phyloP scores from a whole-genome alignment of 2,797 vertebrate species.

The Merluccius polli region DNA sequence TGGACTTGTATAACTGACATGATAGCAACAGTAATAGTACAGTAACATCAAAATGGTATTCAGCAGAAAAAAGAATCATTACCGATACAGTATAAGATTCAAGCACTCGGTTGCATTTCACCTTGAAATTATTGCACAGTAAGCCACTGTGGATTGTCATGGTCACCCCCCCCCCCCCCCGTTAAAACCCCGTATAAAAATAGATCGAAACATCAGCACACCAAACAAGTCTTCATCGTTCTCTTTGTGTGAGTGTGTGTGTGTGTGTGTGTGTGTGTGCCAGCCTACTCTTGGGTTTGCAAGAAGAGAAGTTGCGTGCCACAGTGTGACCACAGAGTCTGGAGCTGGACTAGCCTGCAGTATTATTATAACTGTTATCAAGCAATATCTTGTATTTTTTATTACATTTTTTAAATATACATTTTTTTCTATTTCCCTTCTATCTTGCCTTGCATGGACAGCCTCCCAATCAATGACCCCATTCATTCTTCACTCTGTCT shows the following conservation, averaged over 20 bases:
- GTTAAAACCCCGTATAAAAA: slow-evolving; percentile 82
- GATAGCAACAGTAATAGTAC: slow-evolving; percentile 52
- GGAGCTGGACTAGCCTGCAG: slow-evolving; percentile 18
- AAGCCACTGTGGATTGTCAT: slow-evolving; percentile 82
- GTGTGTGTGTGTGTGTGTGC: slow-evolving; percentile 20
- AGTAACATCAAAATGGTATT: slow-evolving; percentile 70
- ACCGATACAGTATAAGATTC: slow-evolving; percentile 65
- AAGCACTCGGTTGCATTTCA: slow-evolving; percentile 75
- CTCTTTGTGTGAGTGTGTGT: slow-evolving; percentile 39
- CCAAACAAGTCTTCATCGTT: slow-evolving; percentile 75
- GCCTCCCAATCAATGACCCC: slow-evolving; percentile 39
- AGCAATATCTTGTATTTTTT: not conserved
- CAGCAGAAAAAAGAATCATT: slow-evolving; percentile 66
- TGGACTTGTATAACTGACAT: slow-evolving; percentile 38
- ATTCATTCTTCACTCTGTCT: slow-evolving; percentile 1
- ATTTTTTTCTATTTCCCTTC: slow-evolving; percentile 40
- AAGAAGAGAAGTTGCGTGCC: slow-evolving; percentile 55
- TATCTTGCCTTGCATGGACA: slow-evolving; percentile 42
- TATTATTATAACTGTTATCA: too few species aligned
- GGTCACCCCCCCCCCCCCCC: slow-evolving; percentile 76
- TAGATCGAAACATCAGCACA: slow-evolving; percentile 82
- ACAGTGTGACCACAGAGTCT: slow-evolving; percentile 60
- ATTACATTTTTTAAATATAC: not conserved
- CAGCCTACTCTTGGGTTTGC: slow-evolving; percentile 58
- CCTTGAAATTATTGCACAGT: slow-evolving; percentile 95